These are phyloP conservation scores for Phasianus colchicus DNA, from an alignment of 2,113 vertebrate species.

Conservation along the genomic window DNA sequence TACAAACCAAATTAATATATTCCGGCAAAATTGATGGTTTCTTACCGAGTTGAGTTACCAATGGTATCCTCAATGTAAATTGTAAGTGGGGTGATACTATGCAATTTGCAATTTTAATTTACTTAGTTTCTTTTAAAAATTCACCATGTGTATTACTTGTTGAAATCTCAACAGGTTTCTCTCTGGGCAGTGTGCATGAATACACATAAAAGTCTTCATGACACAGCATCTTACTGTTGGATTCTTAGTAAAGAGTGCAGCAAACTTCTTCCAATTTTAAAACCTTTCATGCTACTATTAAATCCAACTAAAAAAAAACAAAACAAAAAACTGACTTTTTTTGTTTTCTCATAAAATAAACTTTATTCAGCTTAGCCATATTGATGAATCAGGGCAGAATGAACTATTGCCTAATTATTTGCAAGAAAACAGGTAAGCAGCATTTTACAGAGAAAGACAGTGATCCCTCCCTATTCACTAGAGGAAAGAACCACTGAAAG, in stretches of 20 bases:
- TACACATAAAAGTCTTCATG: conserved; percentile 63
- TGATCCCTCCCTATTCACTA: not conserved
- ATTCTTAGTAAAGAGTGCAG: not conserved
- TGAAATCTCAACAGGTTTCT: conserved; percentile 69
- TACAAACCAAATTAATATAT: conserved; percentile 17
- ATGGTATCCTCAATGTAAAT: conserved; percentile 57
- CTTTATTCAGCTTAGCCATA: not conserved
- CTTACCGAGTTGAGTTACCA: conserved; percentile 34
- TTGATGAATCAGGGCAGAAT: not conserved
- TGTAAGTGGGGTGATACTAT: conserved; percentile 47
- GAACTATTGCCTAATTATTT: not conserved
- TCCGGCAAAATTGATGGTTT: conserved; percentile 44
- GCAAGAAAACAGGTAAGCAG: not conserved
- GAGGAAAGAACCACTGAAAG: not conserved
- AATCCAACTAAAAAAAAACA: not conserved
- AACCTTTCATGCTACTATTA: not conserved
- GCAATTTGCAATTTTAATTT: conserved; percentile 71
- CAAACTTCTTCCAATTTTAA: not conserved
- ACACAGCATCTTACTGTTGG: not conserved
- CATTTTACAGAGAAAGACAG: not conserved
- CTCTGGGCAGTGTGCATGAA: conserved; percentile 40
- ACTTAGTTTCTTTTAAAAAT: conserved; percentile 60
- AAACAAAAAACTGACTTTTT: too few species aligned
- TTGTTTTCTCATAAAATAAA: not conserved
- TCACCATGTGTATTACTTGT: conserved; percentile 58